Evolutionary conservation across 2,797 vertebrate species (phyloP), one percentile per base, ranked within the genome.

Genomic region (Acipenser oxyrinchus): DNA sequence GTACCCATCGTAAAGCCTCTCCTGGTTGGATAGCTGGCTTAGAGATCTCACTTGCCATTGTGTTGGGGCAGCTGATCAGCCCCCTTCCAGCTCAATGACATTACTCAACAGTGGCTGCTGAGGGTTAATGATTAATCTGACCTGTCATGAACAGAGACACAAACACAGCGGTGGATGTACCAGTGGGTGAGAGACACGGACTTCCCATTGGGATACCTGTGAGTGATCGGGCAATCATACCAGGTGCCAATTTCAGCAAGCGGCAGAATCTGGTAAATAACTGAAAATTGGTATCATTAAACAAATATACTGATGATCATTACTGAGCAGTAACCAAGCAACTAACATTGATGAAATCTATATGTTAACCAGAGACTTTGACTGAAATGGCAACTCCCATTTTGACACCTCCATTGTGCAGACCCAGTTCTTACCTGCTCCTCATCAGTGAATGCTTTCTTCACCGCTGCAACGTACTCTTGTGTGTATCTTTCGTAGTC

Each of bases 41-140:
- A 51, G 48, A 11, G 8, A 61, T 67, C 66, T 53, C 51, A 12
- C 7, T 49, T 63, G 61, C 53, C 67, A 49, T 48, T 63, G 51
- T 49, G 8, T 68, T 23, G 18, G 23, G 48, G 4, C 6, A 6
- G 63, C 10, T 12, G 7, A 65, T 51, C 15, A 65, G 51, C 51
- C 63, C 63, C n/a, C 48, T 60, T 67, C 58, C 12, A 23, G 15
- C 52, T 68, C 51, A 57, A 62, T 63, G 51, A 63, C 48, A 55
- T 57, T 57, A 15, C 61, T 23, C 5, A 63, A 18, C 23, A 69
- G 48, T 57, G 50, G 49, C 12, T 65, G 58, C 9, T 11, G 37
- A 10, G 58, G 64, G 64, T 57, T 60, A 1, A 13, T 7, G 4
- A 61, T 23, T 48, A 52, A 52, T 58, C 11, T n/a, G 6, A 49